These are phyloP conservation scores for Mechanitis mazaeus DNA, from an alignment of 2,888 invertebrate species.

Conservation along the genomic window DNA sequence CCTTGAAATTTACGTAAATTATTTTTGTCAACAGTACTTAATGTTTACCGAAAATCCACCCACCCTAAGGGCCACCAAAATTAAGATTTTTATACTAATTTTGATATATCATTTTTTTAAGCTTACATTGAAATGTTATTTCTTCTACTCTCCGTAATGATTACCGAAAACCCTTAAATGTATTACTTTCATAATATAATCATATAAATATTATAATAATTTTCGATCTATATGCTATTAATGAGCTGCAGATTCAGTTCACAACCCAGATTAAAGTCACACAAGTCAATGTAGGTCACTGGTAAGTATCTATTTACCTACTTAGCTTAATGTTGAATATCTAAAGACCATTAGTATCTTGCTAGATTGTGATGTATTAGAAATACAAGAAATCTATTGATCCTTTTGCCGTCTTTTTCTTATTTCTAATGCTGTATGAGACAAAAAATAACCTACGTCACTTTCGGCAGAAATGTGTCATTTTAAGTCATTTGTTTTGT, in stretches of 20 bases:
- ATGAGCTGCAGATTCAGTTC: neutral
- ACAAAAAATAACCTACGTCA: no score
- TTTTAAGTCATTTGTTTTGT: no score
- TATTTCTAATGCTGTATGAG: no score
- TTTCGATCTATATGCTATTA: neutral
- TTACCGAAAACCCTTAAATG: no score
- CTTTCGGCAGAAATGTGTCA: no score
- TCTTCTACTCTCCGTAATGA: no score
- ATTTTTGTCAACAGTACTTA: no score
- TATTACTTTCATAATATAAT: neutral
- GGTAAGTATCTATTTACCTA: constrained; percentile 5
- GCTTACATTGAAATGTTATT: neutral
- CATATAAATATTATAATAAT: neutral
- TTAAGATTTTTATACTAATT: no score
- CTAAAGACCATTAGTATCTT: constrained; percentile 20
- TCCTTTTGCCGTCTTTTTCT: neutral
- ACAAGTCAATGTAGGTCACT: neutral
- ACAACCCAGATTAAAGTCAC: neutral
- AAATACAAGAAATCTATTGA: neutral
- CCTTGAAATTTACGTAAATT: no score
- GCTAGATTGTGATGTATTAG: constrained; percentile 1
- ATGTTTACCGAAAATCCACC: no score
- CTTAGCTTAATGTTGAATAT: constrained; percentile 12
- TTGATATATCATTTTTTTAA: no score
- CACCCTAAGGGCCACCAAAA: no score